Evolutionary conservation across 2,797 vertebrate species (phyloP), one percentile per base, ranked within the genome.

Genomic region (Cuculus canorus): DNA sequence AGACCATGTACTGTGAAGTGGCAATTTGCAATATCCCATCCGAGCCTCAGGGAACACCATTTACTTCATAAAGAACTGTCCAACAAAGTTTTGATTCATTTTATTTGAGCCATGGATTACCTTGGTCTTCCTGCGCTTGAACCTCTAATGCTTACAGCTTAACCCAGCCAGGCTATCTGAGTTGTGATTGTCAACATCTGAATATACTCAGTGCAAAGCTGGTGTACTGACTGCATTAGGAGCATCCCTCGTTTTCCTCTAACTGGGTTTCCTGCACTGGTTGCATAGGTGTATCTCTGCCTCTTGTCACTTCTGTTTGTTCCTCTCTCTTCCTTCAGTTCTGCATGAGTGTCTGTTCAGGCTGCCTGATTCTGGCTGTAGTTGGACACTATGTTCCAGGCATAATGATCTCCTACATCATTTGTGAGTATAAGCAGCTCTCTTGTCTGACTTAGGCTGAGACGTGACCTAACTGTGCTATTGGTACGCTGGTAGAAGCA

Each of bases 391-490:
- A 99, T 95, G 98, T 99, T 93, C 99, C 99, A 15, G 99, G 99
- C 97, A 98, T 99, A 97, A 99, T 99, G 99, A 99, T 99, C 97
- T 99, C 98, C 92, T 99, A 99, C 96, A 99, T 99, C 82, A 98
- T 99, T 96, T 98, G 99, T 99, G 98, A 99, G 98, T 98, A 96
- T 96, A 60, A 91, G 80, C 82, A 83, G 60, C 6, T 63, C 45
- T 91, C 59, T 81, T 50, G 16, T 82, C 43, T 93, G 79, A 83
- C 72, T 59, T 93, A 82, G 92, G 66, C 86, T 57, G 45, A 86
- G 73, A 76, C 22, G 5, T 63, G 63, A 59, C 69, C 56, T 79
- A 80, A 27, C 75, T 61, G n/a, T 92, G 84, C 61, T 79, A 83
- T 72, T 80, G 82, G 35, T 82, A 86, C 0, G 8, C 66, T 85